Percentiles rank a stretch among this genome's conserved stretches.
phyloP scores from a whole-genome alignment of 2,113 vertebrate species.

The Microtus ochrogaster region DNA sequence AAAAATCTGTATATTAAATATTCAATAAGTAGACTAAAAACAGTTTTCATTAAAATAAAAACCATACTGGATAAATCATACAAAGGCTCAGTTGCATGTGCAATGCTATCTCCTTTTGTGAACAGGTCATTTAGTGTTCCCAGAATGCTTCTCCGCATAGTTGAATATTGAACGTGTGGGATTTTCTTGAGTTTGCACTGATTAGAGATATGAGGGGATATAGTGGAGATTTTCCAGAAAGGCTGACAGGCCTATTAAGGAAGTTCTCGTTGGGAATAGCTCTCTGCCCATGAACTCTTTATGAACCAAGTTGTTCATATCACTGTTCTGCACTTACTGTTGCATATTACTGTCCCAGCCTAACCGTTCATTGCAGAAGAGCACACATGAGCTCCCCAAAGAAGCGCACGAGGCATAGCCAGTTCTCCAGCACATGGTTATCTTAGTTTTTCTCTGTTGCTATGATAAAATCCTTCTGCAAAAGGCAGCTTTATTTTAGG shows the following conservation, averaged over 20 bases:
- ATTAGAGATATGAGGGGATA: background rate
- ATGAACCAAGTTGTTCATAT: constrained; percentile 64
- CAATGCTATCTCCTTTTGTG: background rate
- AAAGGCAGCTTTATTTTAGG: background rate
- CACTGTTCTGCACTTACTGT: background rate
- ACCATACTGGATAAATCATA: background rate
- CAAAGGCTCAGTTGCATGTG: background rate
- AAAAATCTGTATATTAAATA: background rate
- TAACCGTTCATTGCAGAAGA: background rate
- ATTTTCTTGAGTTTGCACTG: constrained; percentile 18
- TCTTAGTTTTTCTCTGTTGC: background rate
- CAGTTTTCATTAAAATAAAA: background rate
- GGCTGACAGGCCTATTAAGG: constrained; percentile 69
- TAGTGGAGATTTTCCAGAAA: background rate
- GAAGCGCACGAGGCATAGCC: background rate
- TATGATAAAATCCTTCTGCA: background rate
- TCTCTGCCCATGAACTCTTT: constrained; percentile 63
- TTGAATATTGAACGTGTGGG: background rate
- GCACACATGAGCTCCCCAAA: background rate
- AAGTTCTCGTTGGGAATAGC: constrained; percentile 61
- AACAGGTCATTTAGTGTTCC: background rate
- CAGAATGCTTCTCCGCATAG: background rate
- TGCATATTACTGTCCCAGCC: background rate
- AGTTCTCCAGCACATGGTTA: background rate
- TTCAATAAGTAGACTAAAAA: background rate